Evolutionary conservation across 2,797 vertebrate species (phyloP).

Genomic region (Cossypha caffra): DNA sequence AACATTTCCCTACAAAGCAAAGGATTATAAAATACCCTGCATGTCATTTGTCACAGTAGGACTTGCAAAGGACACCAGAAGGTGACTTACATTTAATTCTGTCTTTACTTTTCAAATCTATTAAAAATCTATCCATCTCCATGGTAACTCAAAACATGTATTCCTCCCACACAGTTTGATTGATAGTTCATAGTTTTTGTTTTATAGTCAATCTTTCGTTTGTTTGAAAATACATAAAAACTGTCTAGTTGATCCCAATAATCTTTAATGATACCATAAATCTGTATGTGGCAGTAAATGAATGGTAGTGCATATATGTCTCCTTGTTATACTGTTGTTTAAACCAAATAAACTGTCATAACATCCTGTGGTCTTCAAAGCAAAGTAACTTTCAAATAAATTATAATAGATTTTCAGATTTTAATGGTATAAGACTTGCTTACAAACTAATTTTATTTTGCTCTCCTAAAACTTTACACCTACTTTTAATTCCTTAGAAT

Average conservation of each 20-base stretch:
- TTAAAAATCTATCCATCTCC: conserved; percentile 28
- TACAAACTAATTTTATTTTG: background rate
- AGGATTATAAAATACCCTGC: background rate
- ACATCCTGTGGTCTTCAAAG: background rate
- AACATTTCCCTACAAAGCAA: background rate
- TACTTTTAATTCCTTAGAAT: background rate
- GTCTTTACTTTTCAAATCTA: background rate
- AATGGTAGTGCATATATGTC: background rate
- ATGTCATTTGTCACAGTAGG: background rate
- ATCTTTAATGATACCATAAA: background rate
- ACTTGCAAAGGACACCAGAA: conserved; percentile 44
- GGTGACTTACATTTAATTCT: conserved; percentile 24
- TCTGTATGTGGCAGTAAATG: background rate
- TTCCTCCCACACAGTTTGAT: background rate
- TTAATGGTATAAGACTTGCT: background rate
- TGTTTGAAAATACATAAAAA: background rate
- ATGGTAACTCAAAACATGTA: conserved; percentile 5
- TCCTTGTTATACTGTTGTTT: background rate
- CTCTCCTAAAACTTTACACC: background rate
- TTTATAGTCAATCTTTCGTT: background rate
- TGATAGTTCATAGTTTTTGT: background rate
- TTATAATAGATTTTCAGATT: background rate
- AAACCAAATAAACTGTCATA: background rate
- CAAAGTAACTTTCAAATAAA: background rate
- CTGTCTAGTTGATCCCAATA: background rate